A percentile compares a stretch with the other conserved stretches of the same genome.
Evolutionary conservation across 2,888 invertebrate species (phyloP).

Genomic region (Escarpia spicata): DNA sequence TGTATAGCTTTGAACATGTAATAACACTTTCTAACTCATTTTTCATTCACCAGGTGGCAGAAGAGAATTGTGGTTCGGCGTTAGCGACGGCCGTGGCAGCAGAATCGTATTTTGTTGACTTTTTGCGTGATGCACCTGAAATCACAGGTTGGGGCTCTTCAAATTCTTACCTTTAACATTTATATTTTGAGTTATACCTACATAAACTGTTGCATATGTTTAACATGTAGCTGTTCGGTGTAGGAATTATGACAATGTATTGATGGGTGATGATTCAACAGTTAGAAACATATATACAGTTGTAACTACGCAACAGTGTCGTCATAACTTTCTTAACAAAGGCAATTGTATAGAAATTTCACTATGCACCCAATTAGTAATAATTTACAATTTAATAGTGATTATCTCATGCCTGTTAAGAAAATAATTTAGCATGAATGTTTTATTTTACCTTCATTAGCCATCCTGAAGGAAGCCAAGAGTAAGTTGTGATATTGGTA

Average conservation of each 20-base stretch:
- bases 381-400: not conserved
- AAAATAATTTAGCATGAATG: not conserved
- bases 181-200: not conserved
- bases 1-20: not conserved
- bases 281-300: too few species aligned
- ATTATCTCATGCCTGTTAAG: not conserved
- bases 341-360: too few species aligned
- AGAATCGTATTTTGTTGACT: conserved; percentile 92
- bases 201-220: too few species aligned
- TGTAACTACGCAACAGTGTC: not conserved
- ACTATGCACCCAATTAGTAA: not conserved
- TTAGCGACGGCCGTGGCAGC: conserved; percentile 75
- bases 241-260: too few species aligned
- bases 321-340: not conserved
- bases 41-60: conserved; percentile 64
- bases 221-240: too few species aligned
- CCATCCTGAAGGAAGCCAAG: not conserved
- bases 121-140: conserved; percentile 96
- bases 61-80: conserved; percentile 75
- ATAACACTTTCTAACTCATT: conserved; percentile 1
- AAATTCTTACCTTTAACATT: not conserved
- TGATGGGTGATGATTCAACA: too few species aligned
- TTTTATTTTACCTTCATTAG: not conserved
- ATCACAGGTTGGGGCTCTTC: conserved; percentile 73
- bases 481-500: not conserved